Percentiles rank a stretch among this genome's conserved stretches.
These are phyloP conservation scores for Galbula dea DNA, from an alignment of 2,113 vertebrate species.

Conservation along the genomic window DNA sequence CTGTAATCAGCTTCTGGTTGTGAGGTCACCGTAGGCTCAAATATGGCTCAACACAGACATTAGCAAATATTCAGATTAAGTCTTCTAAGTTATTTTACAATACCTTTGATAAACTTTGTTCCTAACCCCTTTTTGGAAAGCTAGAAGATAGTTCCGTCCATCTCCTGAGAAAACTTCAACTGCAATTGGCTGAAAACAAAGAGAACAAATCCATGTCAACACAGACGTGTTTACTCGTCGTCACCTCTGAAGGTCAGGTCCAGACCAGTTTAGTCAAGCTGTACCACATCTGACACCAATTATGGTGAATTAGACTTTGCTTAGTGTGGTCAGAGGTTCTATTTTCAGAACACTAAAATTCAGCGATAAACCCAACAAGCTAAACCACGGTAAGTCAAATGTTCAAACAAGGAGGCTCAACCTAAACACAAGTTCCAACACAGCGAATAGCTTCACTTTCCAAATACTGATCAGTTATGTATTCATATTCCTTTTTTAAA, in stretches of 20 bases:
- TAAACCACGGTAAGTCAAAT: not conserved
- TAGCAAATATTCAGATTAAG: not conserved
- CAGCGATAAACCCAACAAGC: not conserved
- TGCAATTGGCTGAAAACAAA: conserved; percentile 87
- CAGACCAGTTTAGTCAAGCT: not conserved
- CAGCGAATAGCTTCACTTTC: not conserved
- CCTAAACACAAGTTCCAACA: not conserved
- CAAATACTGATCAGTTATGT: not conserved
- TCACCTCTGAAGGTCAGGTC: not conserved
- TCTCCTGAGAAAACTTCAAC: conserved; percentile 98
- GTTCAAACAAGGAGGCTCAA: not conserved
- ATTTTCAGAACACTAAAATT: not conserved
- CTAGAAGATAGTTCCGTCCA: conserved; percentile 93
- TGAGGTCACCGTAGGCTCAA: not conserved
- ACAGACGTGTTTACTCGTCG: not conserved
- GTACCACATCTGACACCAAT: not conserved
- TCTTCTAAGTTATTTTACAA: not conserved
- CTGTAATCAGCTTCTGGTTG: not conserved
- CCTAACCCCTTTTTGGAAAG: conserved; percentile 96
- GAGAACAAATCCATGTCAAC: not conserved
- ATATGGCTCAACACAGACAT: not conserved
- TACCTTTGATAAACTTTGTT: conserved; percentile 99
- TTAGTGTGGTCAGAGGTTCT: not conserved
- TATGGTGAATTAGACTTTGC: not conserved
- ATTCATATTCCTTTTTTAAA: not conserved